Conservation (phyloP, 2,888 invertebrate genomes). For the Nezara viridula region DNA sequence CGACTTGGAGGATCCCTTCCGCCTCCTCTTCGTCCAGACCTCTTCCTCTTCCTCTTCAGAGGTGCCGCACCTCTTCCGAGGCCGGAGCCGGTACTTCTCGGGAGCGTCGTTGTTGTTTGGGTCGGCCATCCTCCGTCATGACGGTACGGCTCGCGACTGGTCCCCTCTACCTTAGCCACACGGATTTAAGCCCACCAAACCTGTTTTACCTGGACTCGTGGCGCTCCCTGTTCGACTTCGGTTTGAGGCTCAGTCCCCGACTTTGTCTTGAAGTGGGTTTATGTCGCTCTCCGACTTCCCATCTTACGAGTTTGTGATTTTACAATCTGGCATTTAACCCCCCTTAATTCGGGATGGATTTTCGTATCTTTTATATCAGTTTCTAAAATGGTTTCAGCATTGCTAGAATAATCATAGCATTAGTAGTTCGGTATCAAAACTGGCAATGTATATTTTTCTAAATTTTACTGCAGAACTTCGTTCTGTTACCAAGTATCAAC, state of each 20-base stretch:
- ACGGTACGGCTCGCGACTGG: conserved; percentile 50
- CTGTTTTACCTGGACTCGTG: conserved; percentile 35
- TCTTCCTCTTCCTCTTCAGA: conserved; percentile 64
- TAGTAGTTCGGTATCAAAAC: too few species aligned
- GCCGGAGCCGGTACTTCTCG: conserved; percentile 77
- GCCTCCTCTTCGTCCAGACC: conserved; percentile 66
- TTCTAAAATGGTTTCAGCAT: neutral
- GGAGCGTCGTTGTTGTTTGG: conserved; percentile 61
- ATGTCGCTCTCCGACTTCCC: neutral
- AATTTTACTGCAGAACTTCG: too few species aligned
- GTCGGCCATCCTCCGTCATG: conserved; percentile 59
- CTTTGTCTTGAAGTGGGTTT: neutral
- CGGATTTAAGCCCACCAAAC: conserved; percentile 55
- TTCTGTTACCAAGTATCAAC: too few species aligned
- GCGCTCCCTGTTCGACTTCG: conserved; percentile 21
- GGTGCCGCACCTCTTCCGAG: conserved; percentile 72
- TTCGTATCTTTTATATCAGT: neutral
- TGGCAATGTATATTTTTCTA: too few species aligned
- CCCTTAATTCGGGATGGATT: neutral
- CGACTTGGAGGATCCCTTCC: conserved; percentile 71
- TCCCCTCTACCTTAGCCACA: conserved; percentile 22
- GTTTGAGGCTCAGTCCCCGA: conserved; percentile 51
- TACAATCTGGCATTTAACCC: too few species aligned
- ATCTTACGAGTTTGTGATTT: neutral
- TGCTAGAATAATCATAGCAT: too few species aligned